Evolutionary conservation across 2,797 vertebrate species (phyloP), one percentile per base, ranked within the genome.

Genomic region (Propithecus deckenii): DNA sequence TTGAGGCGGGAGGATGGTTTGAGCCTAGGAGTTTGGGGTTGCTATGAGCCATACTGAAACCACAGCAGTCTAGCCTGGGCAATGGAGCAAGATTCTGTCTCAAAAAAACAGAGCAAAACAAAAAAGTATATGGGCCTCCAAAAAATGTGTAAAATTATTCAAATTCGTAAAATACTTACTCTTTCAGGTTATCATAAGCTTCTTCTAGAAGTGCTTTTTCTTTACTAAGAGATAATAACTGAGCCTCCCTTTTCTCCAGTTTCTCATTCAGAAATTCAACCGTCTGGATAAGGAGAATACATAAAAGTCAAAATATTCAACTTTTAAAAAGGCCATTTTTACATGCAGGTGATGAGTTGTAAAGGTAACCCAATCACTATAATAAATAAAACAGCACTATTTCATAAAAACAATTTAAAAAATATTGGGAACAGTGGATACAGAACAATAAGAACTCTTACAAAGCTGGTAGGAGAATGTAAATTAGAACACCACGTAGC

Each of bases 151-250:
- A 59, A 61, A 78, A 61, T 90, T 72, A 86, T 35, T 89, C 35
- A 72, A 10, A 55, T 88, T 52, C 57, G 28, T 41, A 72, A 89
- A 92, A 95, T 98, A 99, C 99, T 99, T 98, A 99, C 99, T 99
- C 99, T 99, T 99, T 99, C 17, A 99, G 99, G 98, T 99, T 99
- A 98, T 99, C 99, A 97, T 99, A 99, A 79, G 99, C 99, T 98
- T 99, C 99, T 96, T 99, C 99, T 96, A 99, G 98, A 75, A 97
- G 98, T 10, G 99, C 99, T 91, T 99, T 99, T 98, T 99, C 99
- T 99, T 99, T 99, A 98, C 99, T 99, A 96, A 99, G 99, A 50
- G 98, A 98, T 95, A 99, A 96, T 96, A 99, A 99, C 97, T 99
- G 99, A 78, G 98, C 98, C 98, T 99, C 99, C 97, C 99, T 99